These are phyloP conservation scores for Pediacus dermestoides DNA, from an alignment of 2,888 invertebrate genomes.

Conservation along the genomic window DNA sequence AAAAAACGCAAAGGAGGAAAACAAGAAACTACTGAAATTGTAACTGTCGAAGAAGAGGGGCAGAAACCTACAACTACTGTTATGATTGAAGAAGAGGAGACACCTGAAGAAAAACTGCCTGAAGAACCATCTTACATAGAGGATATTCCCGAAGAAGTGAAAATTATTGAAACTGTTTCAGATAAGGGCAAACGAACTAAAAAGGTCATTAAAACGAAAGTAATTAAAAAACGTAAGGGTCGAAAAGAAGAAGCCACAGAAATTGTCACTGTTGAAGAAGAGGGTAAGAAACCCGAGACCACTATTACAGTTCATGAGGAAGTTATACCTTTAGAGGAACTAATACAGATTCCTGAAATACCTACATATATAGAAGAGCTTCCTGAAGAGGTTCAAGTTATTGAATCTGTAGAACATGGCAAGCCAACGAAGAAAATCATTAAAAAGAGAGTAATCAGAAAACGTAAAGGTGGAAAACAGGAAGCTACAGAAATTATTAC, in stretches of 20 bases:
- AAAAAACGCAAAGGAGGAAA: constrained; percentile 30
- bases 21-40: constrained; percentile 44
- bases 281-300: constrained; percentile 47
- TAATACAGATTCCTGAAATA: constrained; percentile 28
- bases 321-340: constrained; percentile 22
- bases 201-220: constrained; percentile 45
- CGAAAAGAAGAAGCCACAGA: constrained; percentile 48
- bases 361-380: constrained; percentile 26
- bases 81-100: constrained; percentile 6
- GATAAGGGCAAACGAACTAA: constrained; percentile 34
- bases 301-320: constrained; percentile 37
- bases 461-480: constrained; percentile 44
- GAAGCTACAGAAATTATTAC: constrained; percentile 38
- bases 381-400: constrained; percentile 36
- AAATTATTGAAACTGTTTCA: constrained; percentile 31
- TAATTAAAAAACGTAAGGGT: constrained; percentile 48
- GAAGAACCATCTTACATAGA: constrained; percentile 28
- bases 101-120: constrained; percentile 13
- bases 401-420: constrained; percentile 30
- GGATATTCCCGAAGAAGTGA: constrained; percentile 36
- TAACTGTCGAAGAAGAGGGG: constrained; percentile 27
- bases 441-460: constrained; percentile 37
- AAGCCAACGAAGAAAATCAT: constrained; percentile 37
- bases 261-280: constrained; percentile 50
- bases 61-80: constrained; percentile 17